Percentiles rank a stretch among this genome's conserved stretches.
phyloP scores from a whole-genome alignment of 64 coral and sea anemone genomes.

The Actinia equina region DNA sequence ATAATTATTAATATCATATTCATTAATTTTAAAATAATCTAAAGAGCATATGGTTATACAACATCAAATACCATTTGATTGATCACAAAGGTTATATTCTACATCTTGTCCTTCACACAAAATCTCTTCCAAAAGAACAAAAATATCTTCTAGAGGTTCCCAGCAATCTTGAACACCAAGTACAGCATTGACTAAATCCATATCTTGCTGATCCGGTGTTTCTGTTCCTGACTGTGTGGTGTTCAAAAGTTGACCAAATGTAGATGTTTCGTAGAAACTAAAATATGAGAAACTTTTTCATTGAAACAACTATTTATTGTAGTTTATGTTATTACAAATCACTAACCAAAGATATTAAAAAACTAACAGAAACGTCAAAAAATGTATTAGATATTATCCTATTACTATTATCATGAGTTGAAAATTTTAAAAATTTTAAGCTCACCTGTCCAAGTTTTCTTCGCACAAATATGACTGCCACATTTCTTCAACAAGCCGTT shows the following conservation, averaged over 20 bases:
- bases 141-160: background rate
- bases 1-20: too few species aligned
- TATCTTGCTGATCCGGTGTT: background rate
- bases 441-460: slow-evolving; percentile 4
- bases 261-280: background rate
- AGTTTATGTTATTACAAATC: background rate
- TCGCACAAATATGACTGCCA: slow-evolving; percentile 17
- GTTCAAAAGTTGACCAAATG: background rate
- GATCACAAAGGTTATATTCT: background rate
- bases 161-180: background rate
- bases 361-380: too few species aligned
- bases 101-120: background rate
- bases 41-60: too few species aligned
- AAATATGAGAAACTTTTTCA: background rate
- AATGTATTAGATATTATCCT: background rate
- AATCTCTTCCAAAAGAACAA: background rate
- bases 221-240: background rate
- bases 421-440: background rate
- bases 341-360: too few species aligned
- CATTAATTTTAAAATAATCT: too few species aligned
- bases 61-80: background rate
- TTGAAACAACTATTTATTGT: background rate
- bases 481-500: slow-evolving; percentile 3
- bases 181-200: background rate
- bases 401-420: too few species aligned